Evolutionary conservation across 2,113 vertebrate genomes (phyloP).

Genomic region (Varanus komodoensis): DNA sequence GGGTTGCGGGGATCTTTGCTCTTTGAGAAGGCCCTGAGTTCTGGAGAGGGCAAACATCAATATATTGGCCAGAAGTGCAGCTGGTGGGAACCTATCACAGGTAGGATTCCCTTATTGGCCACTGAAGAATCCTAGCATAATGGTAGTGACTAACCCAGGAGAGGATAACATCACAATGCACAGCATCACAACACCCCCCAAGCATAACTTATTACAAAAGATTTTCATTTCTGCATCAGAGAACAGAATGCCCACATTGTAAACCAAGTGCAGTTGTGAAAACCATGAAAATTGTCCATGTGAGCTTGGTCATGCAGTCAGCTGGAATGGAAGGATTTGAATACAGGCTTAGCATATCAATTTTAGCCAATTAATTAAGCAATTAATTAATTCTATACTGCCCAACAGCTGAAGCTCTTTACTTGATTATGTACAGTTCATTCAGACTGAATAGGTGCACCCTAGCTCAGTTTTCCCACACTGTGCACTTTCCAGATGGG

Average conservation of each 20-base stretch:
- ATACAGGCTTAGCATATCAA: background rate
- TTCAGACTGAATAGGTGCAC: conserved; percentile 50
- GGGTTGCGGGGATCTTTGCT: too few species aligned
- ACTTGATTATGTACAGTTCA: conserved; percentile 46
- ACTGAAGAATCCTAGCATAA: too few species aligned
- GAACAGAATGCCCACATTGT: background rate
- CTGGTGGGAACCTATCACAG: background rate
- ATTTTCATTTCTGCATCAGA: background rate
- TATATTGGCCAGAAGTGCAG: background rate
- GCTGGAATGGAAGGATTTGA: background rate
- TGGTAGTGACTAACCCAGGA: too few species aligned
- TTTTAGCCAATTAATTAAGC: background rate
- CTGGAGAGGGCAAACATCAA: too few species aligned
- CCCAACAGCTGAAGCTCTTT: background rate
- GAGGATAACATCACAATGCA: too few species aligned
- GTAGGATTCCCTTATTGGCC: background rate
- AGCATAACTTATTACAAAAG: background rate
- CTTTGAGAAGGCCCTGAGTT: too few species aligned
- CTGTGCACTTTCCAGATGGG: too few species aligned
- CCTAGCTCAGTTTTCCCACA: background rate
- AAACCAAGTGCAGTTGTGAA: background rate
- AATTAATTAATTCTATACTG: too few species aligned
- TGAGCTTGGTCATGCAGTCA: accelerated
- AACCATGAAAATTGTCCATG: background rate
- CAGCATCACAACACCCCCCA: too few species aligned